Base-by-base conservation (phyloP, 2,113 vertebrate genomes). In the Glaucomys volans region DNA sequence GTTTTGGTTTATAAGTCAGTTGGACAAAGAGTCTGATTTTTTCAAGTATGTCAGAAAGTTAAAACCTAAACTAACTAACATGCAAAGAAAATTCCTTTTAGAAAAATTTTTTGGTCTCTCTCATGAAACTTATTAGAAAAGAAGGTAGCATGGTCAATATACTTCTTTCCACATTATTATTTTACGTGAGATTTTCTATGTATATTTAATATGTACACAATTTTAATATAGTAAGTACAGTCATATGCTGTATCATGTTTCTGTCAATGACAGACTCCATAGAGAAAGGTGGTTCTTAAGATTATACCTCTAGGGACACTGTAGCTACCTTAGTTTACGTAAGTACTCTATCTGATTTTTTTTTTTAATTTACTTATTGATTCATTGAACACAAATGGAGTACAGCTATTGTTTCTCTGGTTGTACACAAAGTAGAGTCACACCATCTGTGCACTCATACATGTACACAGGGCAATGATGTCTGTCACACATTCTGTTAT, bases 71-170 rank as follows among this genome's bases (percentile, higher is more conserved):
- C 71, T 24, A 54, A 84, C 18, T 16, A n/a, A 95, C 32, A 1
- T 0, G 20, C 59, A 80, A 93, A 90, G 32, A 80, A 57, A 91
- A 90, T 80, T 26, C 0, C 2, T 74, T 85, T 16, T 8, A 57
- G n/a, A 87, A 80, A 75, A 96, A 76, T 32, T 37, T 54, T 0
- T 77, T 22, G 42, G 44, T 91, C 44, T 76, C 26, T 93, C 16
- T 76, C 26, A 91, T 47, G 26, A 84, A 69, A 85, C 5, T 74
- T 37, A 87, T 22, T 84, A 84, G 77, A 91, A 95, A 71, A 94
- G 30, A 90, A 76, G 0, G 2, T 82, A 16, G 4, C 4, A 22
- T 14, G 75, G 1, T 64, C 16, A 83, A 32, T 66, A 93, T 47
- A 69, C 13, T 72, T 87, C 8, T 72, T 64, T 20, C 35, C 24